Evolutionary conservation across 2,888 invertebrate genomes (phyloP).

Genomic region (Argyresthia goedartella): DNA sequence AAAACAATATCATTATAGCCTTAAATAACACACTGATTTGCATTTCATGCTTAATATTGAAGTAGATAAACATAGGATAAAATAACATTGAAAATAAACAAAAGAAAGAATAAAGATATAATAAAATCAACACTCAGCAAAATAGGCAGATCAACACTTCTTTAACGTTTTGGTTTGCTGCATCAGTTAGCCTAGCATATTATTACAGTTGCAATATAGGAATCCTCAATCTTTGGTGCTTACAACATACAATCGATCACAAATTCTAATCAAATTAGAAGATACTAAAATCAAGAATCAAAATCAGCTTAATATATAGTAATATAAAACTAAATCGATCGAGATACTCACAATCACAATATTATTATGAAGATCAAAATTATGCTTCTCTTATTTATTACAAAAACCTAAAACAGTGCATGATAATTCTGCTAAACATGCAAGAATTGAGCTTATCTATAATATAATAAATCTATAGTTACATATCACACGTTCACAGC

Average conservation of each 20-base stretch:
- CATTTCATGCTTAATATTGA: too few species aligned
- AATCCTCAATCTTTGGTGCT: constrained; percentile 60
- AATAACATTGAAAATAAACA: neutral
- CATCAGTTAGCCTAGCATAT: too few species aligned
- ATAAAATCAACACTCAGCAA: too few species aligned
- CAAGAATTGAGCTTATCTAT: constrained; percentile 38
- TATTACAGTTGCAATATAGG: constrained; percentile 18
- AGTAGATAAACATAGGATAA: too few species aligned
- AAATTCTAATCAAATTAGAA: constrained; percentile 21
- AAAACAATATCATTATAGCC: too few species aligned
- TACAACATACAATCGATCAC: constrained; percentile 47
- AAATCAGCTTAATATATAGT: constrained; percentile 5
- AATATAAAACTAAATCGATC: neutral
- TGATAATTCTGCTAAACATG: constrained; percentile 18
- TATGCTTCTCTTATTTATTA: neutral
- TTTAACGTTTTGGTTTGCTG: too few species aligned
- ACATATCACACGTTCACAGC: constrained; percentile 54
- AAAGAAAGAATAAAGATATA: neutral
- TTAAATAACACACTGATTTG: too few species aligned
- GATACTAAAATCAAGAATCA: constrained; percentile 40
- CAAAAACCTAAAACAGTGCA: constrained; percentile 17
- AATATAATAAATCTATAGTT: constrained; percentile 22
- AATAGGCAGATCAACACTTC: too few species aligned
- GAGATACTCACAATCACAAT: neutral
- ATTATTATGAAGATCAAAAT: neutral